phyloP scores from a whole-genome alignment of 2,888 invertebrate species.

The Oxyteleia sp. region DNA sequence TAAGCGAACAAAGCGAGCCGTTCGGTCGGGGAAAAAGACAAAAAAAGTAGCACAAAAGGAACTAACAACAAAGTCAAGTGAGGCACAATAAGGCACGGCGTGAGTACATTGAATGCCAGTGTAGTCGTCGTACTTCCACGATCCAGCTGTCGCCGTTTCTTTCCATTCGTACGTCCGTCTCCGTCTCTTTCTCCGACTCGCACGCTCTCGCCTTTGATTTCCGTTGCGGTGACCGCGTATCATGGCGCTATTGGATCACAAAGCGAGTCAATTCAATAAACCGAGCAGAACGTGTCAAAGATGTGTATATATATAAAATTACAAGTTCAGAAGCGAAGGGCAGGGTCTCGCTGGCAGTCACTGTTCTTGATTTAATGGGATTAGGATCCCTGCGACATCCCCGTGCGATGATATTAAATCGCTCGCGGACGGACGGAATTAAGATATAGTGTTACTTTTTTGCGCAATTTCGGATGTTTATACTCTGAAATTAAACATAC shows the following conservation, averaged over 20 bases:
- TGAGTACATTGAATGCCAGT: constrained; percentile 84
- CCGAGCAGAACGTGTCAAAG: constrained; percentile 79
- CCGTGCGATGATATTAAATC: constrained; percentile 54
- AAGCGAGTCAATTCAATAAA: constrained; percentile 72
- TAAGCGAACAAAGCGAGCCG: constrained; percentile 82
- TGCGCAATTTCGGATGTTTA: no score
- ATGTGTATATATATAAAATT: constrained; percentile 79
- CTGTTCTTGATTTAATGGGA: constrained; percentile 62
- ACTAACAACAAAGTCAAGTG: constrained; percentile 87
- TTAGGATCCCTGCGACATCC: constrained; percentile 23
- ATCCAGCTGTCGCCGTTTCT: constrained; percentile 59
- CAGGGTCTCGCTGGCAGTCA: constrained; percentile 15
- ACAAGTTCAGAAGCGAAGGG: constrained; percentile 47
- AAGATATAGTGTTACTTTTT: no score
- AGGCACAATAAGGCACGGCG: constrained; percentile 86
- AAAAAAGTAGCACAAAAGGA: constrained; percentile 79
- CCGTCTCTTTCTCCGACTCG: constrained; percentile 74
- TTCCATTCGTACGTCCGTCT: constrained; percentile 67
- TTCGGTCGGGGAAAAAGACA: constrained; percentile 78
- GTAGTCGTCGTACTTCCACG: constrained; percentile 79
- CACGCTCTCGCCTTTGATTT: constrained; percentile 75
- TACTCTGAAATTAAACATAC: no score
- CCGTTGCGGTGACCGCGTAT: constrained; percentile 67
- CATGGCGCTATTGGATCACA: constrained; percentile 71
- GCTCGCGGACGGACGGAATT: constrained; percentile 11